Percentiles rank a stretch among this genome's conserved stretches.
Conservation (phyloP, 2,113 vertebrate species). For the Callorhinus ursinus region DNA sequence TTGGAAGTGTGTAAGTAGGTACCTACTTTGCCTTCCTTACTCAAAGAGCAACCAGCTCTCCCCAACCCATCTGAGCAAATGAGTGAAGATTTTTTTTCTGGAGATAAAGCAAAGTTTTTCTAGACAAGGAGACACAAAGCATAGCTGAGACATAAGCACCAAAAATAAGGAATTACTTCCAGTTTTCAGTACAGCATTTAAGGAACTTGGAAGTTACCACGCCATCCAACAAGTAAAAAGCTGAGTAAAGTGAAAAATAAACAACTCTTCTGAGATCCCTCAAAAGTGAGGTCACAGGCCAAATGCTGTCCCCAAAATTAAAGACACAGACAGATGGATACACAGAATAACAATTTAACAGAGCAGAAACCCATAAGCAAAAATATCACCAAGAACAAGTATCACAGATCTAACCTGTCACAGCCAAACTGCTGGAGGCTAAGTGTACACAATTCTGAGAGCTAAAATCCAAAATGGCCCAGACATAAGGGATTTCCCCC, state of each 20-base stretch:
- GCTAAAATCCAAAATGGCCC: not conserved
- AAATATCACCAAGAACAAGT: not conserved
- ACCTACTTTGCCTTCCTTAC: not conserved
- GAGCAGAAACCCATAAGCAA: not conserved
- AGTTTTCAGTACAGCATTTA: not conserved
- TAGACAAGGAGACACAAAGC: not conserved
- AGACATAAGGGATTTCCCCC: not conserved
- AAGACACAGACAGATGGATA: not conserved
- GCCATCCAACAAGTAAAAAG: not conserved
- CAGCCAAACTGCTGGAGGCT: not conserved
- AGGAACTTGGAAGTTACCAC: not conserved
- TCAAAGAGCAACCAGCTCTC: not conserved
- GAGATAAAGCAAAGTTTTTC: slow-evolving; percentile 27
- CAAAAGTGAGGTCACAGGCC: not conserved
- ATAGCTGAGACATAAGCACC: not conserved
- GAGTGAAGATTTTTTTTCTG: not conserved
- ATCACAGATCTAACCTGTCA: not conserved
- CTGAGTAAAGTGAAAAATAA: not conserved
- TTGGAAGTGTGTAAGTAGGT: not conserved
- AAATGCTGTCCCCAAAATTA: not conserved
- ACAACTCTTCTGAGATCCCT: not conserved
- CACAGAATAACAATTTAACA: not conserved
- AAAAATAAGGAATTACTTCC: slow-evolving; percentile 22
- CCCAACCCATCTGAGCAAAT: not conserved
- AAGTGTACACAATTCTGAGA: not conserved